Evolutionary conservation across 2,797 vertebrate species (phyloP).

Genomic region (Rhinella marina): DNA sequence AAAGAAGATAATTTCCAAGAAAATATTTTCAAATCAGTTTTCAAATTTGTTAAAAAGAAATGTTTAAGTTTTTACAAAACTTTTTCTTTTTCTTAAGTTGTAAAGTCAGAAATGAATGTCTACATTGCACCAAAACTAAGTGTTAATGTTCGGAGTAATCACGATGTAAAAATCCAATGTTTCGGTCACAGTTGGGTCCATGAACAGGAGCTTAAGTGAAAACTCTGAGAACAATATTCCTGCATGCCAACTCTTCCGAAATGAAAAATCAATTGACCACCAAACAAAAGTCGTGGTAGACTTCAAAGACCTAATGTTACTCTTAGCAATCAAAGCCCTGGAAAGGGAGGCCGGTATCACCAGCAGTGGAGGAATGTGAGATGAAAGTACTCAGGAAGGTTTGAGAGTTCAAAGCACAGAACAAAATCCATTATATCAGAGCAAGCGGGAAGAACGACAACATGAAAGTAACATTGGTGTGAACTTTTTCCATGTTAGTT

Average conservation of each 20-base stretch:
- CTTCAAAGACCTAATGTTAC: conserved; percentile 54
- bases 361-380: conserved; percentile 24
- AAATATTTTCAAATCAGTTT: not conserved
- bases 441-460: conserved; percentile 29
- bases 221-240: not conserved
- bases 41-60: not conserved
- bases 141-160: conserved; percentile 11
- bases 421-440: conserved; percentile 56
- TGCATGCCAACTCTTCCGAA: not conserved
- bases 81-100: not conserved
- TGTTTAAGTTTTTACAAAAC: not conserved
- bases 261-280: conserved; percentile 50
- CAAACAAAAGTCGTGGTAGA: conserved; percentile 47
- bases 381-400: conserved; percentile 53
- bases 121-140: not conserved
- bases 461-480: conserved; percentile 53
- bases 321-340: conserved; percentile 49
- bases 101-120: not conserved
- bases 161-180: conserved; percentile 44
- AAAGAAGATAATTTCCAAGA: not conserved
- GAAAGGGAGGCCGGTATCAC: conserved; percentile 34
- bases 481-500: conserved; percentile 35
- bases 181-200: conserved; percentile 46
- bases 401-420: conserved; percentile 59
- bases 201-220: conserved; percentile 23